Base-by-base conservation (phyloP, 2,797 vertebrate genomes). In the Pagetopsis macropterus region DNA sequence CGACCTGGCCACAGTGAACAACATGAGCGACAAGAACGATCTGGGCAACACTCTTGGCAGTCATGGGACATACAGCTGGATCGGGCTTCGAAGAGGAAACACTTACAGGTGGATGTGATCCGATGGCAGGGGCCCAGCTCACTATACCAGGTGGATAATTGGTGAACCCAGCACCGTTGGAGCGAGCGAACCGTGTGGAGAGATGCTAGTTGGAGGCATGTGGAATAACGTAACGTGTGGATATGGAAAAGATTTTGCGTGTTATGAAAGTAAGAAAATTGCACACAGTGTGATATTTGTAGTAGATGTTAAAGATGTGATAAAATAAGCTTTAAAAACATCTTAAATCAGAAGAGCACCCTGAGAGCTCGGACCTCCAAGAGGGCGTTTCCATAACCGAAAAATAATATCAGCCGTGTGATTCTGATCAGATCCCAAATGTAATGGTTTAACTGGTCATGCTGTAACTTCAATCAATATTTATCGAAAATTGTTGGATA, bases 1-100 rank as follows among this genome's bases (percentile, higher is more conserved):
- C 8, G 84, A 89, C 74, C 46, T 91, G 79, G 88, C 78, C 59
- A 75, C 83, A 0, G 33, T 84, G 1, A 65, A 50, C 52, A 51
- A 72, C 66, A 51, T 57, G 75, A 1, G 4, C 1, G 63, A 78
- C 40, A 16, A 73, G 3, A 16, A 19, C 13, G 2, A 0, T 19
- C 52, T 82, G 56, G 2, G 43, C 4, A 13, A 16, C 0, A 8
- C 1, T 10, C 58, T 86, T 58, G 33, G 33, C 46, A 1, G 50
- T 10, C 46, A 2, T 0, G 17, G 2, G 14, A 23, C 58, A 0
- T 0, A 12, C 16, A 59, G 48, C 61, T 92, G 88, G 91, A 79
- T 89, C 11, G 88, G 88, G 0, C 81, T 91, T 4, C 27, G 1
- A 27, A 71, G 1, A 5, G 37, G 23, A 13, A 2, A 1, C 1